These are phyloP conservation scores for Pitta sordida DNA, from an alignment of 2,113 vertebrate species.

Conservation along the genomic window DNA sequence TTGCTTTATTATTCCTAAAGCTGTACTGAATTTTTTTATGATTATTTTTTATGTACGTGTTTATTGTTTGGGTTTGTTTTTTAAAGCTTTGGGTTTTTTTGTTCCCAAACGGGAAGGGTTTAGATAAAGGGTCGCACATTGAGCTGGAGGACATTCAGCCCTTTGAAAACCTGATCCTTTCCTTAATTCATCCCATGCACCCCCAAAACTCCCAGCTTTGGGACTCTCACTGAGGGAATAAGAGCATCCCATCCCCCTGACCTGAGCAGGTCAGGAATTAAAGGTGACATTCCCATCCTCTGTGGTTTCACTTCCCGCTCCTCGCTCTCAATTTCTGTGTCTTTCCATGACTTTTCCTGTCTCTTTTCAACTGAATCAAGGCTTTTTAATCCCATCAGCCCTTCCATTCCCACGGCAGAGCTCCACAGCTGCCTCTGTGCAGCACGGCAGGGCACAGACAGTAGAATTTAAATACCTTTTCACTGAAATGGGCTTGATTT, in stretches of 20 bases:
- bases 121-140: rapidly evolving
- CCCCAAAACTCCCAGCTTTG: background rate
- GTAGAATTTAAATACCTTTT: background rate
- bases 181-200: background rate
- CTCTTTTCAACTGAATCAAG: background rate
- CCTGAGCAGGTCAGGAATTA: background rate
- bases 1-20: background rate
- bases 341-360: background rate
- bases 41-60: no score
- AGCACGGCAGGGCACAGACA: background rate
- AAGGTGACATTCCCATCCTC: background rate
- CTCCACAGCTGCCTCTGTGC: background rate
- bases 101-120: background rate
- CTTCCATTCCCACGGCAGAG: background rate
- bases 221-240: background rate
- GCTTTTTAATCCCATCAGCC: background rate
- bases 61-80: no score
- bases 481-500: background rate
- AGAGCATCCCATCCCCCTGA: background rate
- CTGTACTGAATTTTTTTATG: no score
- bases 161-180: background rate
- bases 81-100: background rate
- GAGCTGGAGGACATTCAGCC: background rate
- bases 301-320: background rate
- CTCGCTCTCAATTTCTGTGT: background rate